A percentile compares a stretch with the other conserved stretches of the same genome.
Evolutionary conservation across 2,888 invertebrate genomes (phyloP).

Genomic region (Drosophila algonquin): DNA sequence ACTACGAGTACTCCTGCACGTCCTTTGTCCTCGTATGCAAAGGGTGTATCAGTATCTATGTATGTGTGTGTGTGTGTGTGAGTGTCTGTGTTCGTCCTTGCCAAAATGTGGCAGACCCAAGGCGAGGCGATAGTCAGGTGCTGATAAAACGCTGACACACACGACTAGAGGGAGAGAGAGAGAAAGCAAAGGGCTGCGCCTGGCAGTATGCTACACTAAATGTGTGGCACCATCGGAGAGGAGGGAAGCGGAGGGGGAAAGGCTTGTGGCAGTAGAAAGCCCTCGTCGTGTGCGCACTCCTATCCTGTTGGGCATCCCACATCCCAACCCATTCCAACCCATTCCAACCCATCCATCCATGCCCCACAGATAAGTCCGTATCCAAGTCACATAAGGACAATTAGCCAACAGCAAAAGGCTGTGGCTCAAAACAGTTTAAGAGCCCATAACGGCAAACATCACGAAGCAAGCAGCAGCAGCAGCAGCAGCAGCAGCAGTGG

Average conservation of each 20-base stretch:
- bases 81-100: slow-evolving; percentile 57
- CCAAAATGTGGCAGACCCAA: slow-evolving; percentile 54
- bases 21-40: slow-evolving; percentile 15
- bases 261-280: slow-evolving; percentile 7
- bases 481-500: slow-evolving; percentile 3
- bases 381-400: slow-evolving; percentile 81
- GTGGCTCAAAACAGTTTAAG: slow-evolving; percentile 70
- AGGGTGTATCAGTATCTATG: slow-evolving; percentile 21
- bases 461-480: slow-evolving; percentile 15
- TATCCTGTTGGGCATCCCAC: slow-evolving; percentile 17
- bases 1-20: neutral
- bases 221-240: slow-evolving; percentile 11
- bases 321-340: too few relatives aligned
- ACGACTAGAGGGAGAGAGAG: neutral
- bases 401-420: slow-evolving; percentile 67
- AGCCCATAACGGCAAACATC: slow-evolving; percentile 39
- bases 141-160: slow-evolving; percentile 60
- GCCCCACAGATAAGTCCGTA: slow-evolving; percentile 54
- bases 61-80: slow-evolving; percentile 10
- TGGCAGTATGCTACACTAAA: slow-evolving; percentile 32
- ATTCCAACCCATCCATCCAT: neutral
- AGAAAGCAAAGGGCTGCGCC: slow-evolving; percentile 26
- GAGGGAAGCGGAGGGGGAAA: neutral
- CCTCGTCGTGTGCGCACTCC: slow-evolving; percentile 21
- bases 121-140: slow-evolving; percentile 58